Evolutionary conservation across 1,140 invertebrate genomes (phyloP).

Genomic region (Ips nitidus): DNA sequence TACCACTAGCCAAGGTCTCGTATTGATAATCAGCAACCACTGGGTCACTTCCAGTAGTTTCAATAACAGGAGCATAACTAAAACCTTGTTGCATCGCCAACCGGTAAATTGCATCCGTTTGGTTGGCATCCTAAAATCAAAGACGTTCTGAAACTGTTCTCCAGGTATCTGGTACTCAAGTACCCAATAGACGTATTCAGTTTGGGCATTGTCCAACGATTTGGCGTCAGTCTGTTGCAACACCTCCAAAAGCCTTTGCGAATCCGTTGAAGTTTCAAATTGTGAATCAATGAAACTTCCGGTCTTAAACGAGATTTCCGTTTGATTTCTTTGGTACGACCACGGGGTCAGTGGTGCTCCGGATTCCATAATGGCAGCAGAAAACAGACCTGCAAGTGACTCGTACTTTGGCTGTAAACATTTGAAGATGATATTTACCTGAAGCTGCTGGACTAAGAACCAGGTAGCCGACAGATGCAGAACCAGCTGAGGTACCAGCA

Average conservation of each 20-base stretch:
- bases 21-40: conserved; percentile 37
- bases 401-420: background rate
- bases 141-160: background rate
- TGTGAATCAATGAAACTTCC: conserved; percentile 30
- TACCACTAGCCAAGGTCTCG: conserved; percentile 29
- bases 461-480: conserved; percentile 53
- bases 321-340: conserved; percentile 35
- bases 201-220: conserved; percentile 8
- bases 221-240: conserved; percentile 24
- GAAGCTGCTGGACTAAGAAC: conserved; percentile 51
- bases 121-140: conserved; percentile 11
- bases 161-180: background rate
- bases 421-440: background rate
- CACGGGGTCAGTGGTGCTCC: conserved; percentile 32
- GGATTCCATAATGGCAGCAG: conserved; percentile 34
- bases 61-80: conserved; percentile 28
- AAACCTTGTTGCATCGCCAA: conserved; percentile 25
- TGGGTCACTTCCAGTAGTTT: conserved; percentile 17
- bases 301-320: conserved; percentile 17
- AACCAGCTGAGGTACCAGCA: conserved; percentile 55
- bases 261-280: conserved; percentile 10
- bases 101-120: background rate
- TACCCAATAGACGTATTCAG: conserved; percentile 16
- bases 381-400: conserved; percentile 33
- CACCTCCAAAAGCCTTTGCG: conserved; percentile 17